Conservation (phyloP, 2,797 vertebrate species). For the Mus spretus region DNA sequence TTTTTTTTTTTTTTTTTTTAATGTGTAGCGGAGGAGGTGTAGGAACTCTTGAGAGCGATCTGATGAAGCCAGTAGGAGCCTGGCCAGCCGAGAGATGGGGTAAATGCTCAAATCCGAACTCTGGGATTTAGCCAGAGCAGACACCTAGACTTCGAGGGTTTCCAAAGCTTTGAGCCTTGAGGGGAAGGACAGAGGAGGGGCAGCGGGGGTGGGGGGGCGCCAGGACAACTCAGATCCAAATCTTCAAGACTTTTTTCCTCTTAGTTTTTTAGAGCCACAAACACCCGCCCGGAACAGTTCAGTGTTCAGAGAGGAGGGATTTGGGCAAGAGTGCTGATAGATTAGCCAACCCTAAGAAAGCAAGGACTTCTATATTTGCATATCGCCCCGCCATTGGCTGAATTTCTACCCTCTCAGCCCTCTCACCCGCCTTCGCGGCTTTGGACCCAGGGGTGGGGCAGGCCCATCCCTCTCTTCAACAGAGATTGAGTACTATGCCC, state of each 20-base stretch:
- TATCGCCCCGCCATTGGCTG: conserved; percentile 75
- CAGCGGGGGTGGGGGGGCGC: not conserved
- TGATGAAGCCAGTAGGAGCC: not conserved
- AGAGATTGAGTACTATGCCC: conserved; percentile 53
- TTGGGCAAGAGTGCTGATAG: conserved; percentile 45
- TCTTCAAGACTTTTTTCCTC: not conserved
- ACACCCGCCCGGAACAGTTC: conserved; percentile 67
- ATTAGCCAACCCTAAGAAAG: conserved; percentile 67
- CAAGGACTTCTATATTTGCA: conserved; percentile 73
- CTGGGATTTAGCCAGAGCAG: not conserved
- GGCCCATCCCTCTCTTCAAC: conserved; percentile 44
- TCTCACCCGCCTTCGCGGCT: not conserved
- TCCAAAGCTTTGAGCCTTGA: not conserved
- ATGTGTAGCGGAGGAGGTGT: not conserved
- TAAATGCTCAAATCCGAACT: not conserved
- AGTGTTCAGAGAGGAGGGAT: conserved; percentile 70
- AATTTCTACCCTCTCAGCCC: conserved; percentile 39
- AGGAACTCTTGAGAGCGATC: not conserved
- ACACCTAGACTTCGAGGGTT: conserved; percentile 7
- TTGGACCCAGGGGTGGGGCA: conserved; percentile 61
- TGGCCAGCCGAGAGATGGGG: not conserved
- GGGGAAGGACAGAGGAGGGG: not conserved
- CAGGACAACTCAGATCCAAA: conserved; percentile 19
- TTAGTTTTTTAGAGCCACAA: conserved; percentile 32
- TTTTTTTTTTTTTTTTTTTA: not conserved